Base-by-base conservation (phyloP, 2,888 invertebrate species). In the Drosophila merina region DNA sequence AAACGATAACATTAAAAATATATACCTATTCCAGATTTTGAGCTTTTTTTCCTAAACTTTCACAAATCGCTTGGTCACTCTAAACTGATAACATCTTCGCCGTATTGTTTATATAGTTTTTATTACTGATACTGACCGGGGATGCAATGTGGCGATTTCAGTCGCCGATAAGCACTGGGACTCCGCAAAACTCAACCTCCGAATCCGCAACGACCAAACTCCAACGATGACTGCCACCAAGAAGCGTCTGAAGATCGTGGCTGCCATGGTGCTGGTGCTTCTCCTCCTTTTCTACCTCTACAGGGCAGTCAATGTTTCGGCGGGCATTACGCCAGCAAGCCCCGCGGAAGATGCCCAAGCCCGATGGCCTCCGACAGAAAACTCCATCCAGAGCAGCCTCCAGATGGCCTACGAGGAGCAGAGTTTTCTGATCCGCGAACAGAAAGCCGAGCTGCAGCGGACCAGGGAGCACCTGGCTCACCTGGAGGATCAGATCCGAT, bases 401-500 rank as follows among this genome's bases (percentile, higher is more conserved):
- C 76, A 76, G 33, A 63, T 74, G 2, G 77, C 79, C 2, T 88
- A 76, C 48, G 79, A 85, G n/a, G 69, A 75, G 12, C 86, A 87
- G 59, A 78, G 79, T 42, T 60, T 75, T 1, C 49, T 79, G 10
- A 48, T 91, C 45, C 76, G 85, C 26, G 77, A 85, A 55, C 91
- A 90, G 33, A 84, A 79, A 0, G 72, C 78, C 14, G 94, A 94
- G 77, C 88, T 96, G 20, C 92, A 93, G 69, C 94, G 95, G 77
- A 95, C 95, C 0, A 94, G 93, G 74, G 91, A 91, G 31, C 93
- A 94, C 80, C 93, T 97, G 72, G 93, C 93, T 40, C 94, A 94
- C 57, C 89, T 97, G 56, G 96, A 96, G 90, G 94, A 94, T 72
- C 96, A 96, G 92, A 92, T 97, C 40, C 93, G 93, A 54, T 93